Conservation (phyloP, 1,140 invertebrate genomes). For the Drosophila triauraria region DNA sequence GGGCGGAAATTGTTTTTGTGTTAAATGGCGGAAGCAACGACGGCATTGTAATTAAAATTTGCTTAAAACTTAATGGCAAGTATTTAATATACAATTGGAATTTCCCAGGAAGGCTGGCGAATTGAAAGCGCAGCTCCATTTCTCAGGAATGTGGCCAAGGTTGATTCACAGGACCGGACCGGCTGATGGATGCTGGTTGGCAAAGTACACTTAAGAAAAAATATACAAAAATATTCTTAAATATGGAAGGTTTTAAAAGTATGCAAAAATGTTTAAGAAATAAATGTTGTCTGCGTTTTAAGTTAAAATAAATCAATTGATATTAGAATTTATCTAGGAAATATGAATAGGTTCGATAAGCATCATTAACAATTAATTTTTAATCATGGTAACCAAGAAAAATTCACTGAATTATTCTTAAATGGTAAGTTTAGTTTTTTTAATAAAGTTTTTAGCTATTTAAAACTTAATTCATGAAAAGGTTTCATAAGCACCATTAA, state of each 20-base stretch:
- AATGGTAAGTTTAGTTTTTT: no score
- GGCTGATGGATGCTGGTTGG: not conserved
- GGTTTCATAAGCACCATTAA: no score
- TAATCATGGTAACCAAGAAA: not conserved
- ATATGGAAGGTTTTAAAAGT: no score
- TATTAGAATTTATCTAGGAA: no score
- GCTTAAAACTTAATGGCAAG: conserved; percentile 56
- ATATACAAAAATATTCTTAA: no score
- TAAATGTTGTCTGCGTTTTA: no score
- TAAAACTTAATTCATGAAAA: no score
- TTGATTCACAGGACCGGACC: not conserved
- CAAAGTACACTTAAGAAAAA: not conserved
- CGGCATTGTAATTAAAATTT: conserved; percentile 69
- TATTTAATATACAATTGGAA: conserved; percentile 53
- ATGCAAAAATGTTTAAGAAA: no score
- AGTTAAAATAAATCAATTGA: no score
- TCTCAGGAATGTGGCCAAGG: conserved; percentile 13
- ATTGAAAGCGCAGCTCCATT: not conserved
- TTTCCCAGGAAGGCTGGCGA: conserved; percentile 3
- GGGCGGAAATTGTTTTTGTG: conserved; percentile 71
- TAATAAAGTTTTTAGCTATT: no score
- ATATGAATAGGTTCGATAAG: no score
- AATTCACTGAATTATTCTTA: no score
- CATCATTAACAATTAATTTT: not conserved
- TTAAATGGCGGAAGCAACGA: conserved; percentile 57